These are phyloP conservation scores for Brachyistius frenatus DNA, from an alignment of 2,113 vertebrate species.

Conservation along the genomic window DNA sequence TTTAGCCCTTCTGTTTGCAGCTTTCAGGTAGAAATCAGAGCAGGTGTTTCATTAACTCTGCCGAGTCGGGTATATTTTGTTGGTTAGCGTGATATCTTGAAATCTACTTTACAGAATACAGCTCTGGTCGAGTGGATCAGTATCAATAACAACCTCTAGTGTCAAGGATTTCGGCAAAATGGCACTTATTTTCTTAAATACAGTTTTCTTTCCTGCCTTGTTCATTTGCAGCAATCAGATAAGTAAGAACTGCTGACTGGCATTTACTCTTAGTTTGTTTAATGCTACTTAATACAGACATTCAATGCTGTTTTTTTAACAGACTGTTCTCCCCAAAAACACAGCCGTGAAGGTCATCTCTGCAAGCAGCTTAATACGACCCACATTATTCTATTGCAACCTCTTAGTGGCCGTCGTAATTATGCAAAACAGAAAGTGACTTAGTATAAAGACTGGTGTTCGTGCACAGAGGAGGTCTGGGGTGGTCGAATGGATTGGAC, in stretches of 20 bases:
- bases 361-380: too few relatives aligned
- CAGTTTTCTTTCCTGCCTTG: not conserved
- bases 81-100: not conserved
- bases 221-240: too few relatives aligned
- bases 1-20: slow-evolving; percentile 3
- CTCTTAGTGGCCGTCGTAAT: too few relatives aligned
- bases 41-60: not conserved
- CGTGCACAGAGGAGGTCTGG: too few relatives aligned
- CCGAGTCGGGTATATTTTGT: not conserved
- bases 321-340: too few relatives aligned
- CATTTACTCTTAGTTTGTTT: too few relatives aligned
- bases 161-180: not conserved
- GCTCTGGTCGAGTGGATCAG: not conserved
- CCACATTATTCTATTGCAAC: too few relatives aligned
- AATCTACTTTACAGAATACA: not conserved
- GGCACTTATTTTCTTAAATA: not conserved
- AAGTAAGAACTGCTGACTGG: not conserved
- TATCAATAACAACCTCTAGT: not conserved
- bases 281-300: not conserved
- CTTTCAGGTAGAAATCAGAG: slow-evolving; percentile 28
- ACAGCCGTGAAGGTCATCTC: too few relatives aligned
- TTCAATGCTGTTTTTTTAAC: too few relatives aligned
- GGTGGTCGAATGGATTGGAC: too few relatives aligned
- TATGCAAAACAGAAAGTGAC: too few relatives aligned
- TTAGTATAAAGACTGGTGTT: too few relatives aligned